Conservation (phyloP, 2,113 vertebrate species). For the Pitta sordida region DNA sequence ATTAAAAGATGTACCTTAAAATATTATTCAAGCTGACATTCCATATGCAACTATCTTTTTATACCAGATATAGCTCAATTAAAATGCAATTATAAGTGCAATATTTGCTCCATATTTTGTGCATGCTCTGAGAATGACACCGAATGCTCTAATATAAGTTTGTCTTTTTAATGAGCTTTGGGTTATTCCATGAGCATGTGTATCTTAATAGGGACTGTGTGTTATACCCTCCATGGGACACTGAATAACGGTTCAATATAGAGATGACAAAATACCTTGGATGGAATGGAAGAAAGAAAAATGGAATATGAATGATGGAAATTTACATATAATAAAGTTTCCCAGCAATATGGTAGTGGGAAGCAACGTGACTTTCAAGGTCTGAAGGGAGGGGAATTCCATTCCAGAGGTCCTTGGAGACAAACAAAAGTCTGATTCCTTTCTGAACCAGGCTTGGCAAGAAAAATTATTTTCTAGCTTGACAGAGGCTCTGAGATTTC, state of each 20-base stretch:
- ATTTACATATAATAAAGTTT: slow-evolving; percentile 39
- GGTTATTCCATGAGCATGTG: slow-evolving; percentile 25
- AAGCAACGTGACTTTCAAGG: not conserved
- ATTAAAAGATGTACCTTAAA: slow-evolving; percentile 74
- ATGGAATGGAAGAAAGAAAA: not conserved
- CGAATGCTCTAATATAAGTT: slow-evolving; percentile 25
- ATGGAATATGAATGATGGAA: not conserved
- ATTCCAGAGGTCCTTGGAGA: not conserved
- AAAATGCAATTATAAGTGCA: slow-evolving; percentile 64
- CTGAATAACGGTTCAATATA: slow-evolving; percentile 1
- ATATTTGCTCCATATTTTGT: slow-evolving; percentile 55
- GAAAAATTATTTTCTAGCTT: not conserved
- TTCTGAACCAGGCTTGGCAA: not conserved
- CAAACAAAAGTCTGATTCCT: not conserved
- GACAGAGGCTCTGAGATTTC: not conserved
- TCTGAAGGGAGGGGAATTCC: not conserved
- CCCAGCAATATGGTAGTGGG: not conserved
- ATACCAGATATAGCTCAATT: slow-evolving; percentile 55
- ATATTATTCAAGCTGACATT: slow-evolving; percentile 64
- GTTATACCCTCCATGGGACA: slow-evolving; percentile 45
- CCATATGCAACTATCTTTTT: slow-evolving; percentile 50
- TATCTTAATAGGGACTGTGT: slow-evolving; percentile 28
- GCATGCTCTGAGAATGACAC: slow-evolving; percentile 34
- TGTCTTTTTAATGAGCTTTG: slow-evolving; percentile 60
- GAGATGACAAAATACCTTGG: slow-evolving; percentile 10